Conservation (phyloP, 2,797 vertebrate genomes). For the Poecilia velifera region DNA sequence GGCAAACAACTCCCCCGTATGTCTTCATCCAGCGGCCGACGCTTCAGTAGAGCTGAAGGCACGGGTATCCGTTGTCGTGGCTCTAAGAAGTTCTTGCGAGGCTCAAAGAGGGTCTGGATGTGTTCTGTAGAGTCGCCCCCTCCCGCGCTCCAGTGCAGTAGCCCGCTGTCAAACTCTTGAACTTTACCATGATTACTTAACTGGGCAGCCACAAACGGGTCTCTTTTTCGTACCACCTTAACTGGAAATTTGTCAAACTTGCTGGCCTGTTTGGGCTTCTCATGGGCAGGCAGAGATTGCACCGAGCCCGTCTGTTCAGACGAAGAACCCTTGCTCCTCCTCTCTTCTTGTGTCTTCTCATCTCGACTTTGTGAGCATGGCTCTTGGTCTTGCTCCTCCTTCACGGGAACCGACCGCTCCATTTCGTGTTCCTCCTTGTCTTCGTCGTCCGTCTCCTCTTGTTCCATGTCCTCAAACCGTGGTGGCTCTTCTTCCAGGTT, state of each 20-base stretch:
- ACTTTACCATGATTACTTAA: constrained; percentile 88
- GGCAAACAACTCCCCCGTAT: constrained; percentile 57
- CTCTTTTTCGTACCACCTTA: constrained; percentile 93
- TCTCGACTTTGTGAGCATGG: constrained; percentile 52
- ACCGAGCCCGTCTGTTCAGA: constrained; percentile 78
- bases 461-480: constrained; percentile 74
- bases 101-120: constrained; percentile 98
- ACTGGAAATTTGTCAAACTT: constrained; percentile 98
- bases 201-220: constrained; percentile 90
- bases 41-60: constrained; percentile 60
- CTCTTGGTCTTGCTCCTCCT: constrained; percentile 77
- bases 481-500: constrained; percentile 80
- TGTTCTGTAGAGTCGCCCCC: constrained; percentile 98
- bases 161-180: constrained; percentile 96
- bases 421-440: constrained; percentile 81
- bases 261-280: constrained; percentile 90
- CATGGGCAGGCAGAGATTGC: constrained; percentile 78
- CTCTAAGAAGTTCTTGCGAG: constrained; percentile 84
- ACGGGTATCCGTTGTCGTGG: constrained; percentile 81
- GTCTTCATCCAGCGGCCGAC: constrained; percentile 62
- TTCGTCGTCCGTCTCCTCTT: constrained; percentile 85
- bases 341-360: constrained; percentile 66
- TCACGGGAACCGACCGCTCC: constrained; percentile 69
- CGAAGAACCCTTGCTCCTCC: constrained; percentile 75
- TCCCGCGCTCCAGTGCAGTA: constrained; percentile 97